Evolutionary conservation across 2,797 vertebrate species (phyloP).

Genomic region (Clarias fuscus): DNA sequence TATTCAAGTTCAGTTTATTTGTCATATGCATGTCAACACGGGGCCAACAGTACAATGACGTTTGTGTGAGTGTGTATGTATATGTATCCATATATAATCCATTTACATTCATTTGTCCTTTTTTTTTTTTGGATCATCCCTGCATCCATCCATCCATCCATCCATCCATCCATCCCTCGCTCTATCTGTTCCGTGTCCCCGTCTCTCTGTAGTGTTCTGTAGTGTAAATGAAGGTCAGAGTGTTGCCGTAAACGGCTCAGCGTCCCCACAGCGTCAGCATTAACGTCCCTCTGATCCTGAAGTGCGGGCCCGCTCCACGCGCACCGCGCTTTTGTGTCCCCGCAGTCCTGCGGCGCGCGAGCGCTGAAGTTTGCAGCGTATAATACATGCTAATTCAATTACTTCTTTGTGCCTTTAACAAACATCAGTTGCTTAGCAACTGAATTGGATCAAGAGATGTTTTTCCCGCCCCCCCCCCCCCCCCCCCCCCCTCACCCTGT

Average conservation of each 20-base stretch:
- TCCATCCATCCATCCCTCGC: neutral
- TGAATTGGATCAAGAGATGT: conserved; percentile 43
- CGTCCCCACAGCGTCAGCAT: neutral
- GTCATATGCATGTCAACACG: no score
- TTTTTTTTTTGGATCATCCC: neutral
- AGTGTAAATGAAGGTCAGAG: conserved; percentile 12
- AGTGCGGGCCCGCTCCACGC: conserved; percentile 7
- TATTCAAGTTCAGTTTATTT: no score
- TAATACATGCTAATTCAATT: conserved; percentile 50
- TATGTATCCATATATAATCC: no score
- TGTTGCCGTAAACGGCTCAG: neutral
- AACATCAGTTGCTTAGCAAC: conserved; percentile 62
- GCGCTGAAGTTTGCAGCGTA: conserved; percentile 30
- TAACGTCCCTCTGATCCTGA: conserved; percentile 25
- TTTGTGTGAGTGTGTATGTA: no score
- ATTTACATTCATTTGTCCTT: no score
- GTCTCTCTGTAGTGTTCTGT: neutral
- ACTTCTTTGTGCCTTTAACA: conserved; percentile 49
- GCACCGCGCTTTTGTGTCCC: neutral
- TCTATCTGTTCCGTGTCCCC: neutral
- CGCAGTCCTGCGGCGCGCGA: conserved; percentile 12
- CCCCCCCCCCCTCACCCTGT: conserved; percentile 24
- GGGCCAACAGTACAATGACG: no score
- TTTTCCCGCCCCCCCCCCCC: neutral
- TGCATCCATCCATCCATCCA: neutral